Percentiles rank a stretch among this genome's conserved stretches.
Conservation (phyloP, 2,888 invertebrate species). For the Philaethria dido region DNA sequence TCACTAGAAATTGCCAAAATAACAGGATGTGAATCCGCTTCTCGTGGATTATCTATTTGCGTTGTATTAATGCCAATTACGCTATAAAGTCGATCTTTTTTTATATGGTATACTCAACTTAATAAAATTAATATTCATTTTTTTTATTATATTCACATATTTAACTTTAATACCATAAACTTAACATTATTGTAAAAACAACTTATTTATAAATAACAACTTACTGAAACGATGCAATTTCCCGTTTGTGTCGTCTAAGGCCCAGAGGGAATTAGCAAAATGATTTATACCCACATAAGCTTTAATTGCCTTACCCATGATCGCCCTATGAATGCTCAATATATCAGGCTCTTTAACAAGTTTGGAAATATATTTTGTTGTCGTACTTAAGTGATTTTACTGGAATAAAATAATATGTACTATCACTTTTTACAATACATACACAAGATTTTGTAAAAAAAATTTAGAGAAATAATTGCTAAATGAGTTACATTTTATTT, state of each 20-base stretch:
- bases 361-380: conserved; percentile 3
- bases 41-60: neutral
- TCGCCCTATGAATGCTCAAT: conserved; percentile 25
- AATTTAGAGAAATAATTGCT: too few species aligned
- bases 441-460: too few species aligned
- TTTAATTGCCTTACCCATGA: conserved; percentile 41
- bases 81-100: neutral
- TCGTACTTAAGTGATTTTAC: conserved; percentile 20
- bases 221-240: conserved; percentile 59
- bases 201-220: conserved; percentile 65
- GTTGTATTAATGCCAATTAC: neutral
- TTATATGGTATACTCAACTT: neutral
- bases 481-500: too few species aligned
- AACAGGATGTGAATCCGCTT: neutral
- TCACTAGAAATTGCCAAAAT: neutral
- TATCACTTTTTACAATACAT: too few species aligned
- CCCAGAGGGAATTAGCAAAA: conserved; percentile 40
- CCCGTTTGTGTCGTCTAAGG: conserved; percentile 48
- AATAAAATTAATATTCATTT: too few species aligned
- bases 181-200: conserved; percentile 34
- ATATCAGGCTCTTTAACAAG: conserved; percentile 24
- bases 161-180: neutral
- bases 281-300: conserved; percentile 45
- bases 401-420: neutral
- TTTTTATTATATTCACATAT: too few species aligned